Conservation (phyloP, 2,797 vertebrate genomes). For the Sebastes nivosus region DNA sequence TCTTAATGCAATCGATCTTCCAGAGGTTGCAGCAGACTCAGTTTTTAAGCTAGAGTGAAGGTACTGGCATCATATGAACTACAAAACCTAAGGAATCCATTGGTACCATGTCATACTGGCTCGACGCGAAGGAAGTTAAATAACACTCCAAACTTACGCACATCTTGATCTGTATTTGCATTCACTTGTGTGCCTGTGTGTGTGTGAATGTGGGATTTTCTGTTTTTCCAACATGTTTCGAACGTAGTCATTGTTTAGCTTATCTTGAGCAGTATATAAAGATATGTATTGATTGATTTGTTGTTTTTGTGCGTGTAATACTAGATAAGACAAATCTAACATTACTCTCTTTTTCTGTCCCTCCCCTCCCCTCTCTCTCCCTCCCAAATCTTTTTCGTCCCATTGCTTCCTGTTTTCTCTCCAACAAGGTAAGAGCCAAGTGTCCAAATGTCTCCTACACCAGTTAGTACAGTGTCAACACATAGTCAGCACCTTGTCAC, state of each 20-base stretch:
- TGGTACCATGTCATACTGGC: too few relatives aligned
- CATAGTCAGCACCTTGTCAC: slow-evolving; percentile 33
- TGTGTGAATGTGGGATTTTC: background rate
- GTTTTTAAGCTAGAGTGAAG: too few relatives aligned
- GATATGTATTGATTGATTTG: background rate
- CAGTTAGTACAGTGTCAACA: slow-evolving; percentile 23
- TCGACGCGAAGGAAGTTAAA: too few relatives aligned
- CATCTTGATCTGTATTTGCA: background rate
- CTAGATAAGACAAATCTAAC: background rate
- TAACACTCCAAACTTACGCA: too few relatives aligned
- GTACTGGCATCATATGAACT: too few relatives aligned
- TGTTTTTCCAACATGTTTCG: background rate
- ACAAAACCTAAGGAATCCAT: too few relatives aligned
- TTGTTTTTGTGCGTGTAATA: background rate
- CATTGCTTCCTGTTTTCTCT: slow-evolving; percentile 6
- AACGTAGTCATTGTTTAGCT: background rate
- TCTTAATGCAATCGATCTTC: too few relatives aligned
- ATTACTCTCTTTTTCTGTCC: background rate
- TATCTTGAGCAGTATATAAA: background rate
- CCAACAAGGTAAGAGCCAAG: slow-evolving; percentile 68
- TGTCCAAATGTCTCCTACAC: slow-evolving; percentile 6
- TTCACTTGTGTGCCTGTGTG: background rate
- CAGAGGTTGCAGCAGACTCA: too few relatives aligned
- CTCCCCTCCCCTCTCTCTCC: background rate
- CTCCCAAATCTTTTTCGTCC: background rate